Evolutionary conservation across 2,888 invertebrate species (phyloP).

Genomic region (Campaea margaritaria): DNA sequence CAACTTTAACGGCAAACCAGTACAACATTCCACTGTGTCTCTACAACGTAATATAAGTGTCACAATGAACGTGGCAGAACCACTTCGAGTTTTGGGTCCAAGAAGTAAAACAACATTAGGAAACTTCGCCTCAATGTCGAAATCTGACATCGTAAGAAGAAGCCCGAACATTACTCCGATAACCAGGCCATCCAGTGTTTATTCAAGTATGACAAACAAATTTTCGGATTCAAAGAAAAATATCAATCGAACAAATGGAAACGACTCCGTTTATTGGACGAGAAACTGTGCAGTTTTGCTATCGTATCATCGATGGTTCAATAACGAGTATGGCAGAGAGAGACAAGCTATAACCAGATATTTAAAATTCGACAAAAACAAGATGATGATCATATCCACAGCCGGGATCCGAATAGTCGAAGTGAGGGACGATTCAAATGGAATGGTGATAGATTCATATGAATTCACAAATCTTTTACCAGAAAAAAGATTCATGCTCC

Average conservation of each 20-base stretch:
- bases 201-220: constrained; percentile 78
- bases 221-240: constrained; percentile 77
- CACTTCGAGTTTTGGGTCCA: constrained; percentile 78
- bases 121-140: constrained; percentile 79
- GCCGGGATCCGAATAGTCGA: constrained; percentile 88
- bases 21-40: constrained; percentile 86
- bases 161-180: constrained; percentile 83
- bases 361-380: constrained; percentile 83
- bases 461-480: constrained; percentile 85
- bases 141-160: constrained; percentile 77
- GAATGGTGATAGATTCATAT: constrained; percentile 87
- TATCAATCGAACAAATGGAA: constrained; percentile 70
- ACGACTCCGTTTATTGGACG: constrained; percentile 86
- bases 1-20: constrained; percentile 85
- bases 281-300: constrained; percentile 88
- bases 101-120: constrained; percentile 83
- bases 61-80: constrained; percentile 86
- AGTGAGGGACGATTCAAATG: constrained; percentile 86
- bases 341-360: constrained; percentile 82
- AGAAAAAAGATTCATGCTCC: constrained; percentile 85
- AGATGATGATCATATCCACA: constrained; percentile 86
- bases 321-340: constrained; percentile 82
- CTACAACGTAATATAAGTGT: constrained; percentile 86
- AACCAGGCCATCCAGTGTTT: constrained; percentile 80
- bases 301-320: constrained; percentile 87